Percentiles rank a stretch among this genome's conserved stretches.
phyloP scores from a whole-genome alignment of 2,113 vertebrate genomes.

The Arvicanthis niloticus region DNA sequence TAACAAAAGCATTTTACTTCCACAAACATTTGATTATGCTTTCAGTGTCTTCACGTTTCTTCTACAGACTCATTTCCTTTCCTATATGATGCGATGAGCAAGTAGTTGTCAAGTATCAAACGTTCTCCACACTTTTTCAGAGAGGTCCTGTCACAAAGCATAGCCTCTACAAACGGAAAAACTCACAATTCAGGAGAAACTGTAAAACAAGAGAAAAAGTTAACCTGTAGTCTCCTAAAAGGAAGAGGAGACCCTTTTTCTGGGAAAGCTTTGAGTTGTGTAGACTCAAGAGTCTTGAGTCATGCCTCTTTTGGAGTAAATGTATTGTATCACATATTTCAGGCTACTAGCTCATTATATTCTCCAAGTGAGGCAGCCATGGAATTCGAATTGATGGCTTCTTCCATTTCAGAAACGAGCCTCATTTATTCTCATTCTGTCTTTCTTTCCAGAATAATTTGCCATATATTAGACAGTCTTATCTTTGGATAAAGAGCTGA shows the following conservation, averaged over 20 bases:
- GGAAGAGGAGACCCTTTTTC: slow-evolving; percentile 16
- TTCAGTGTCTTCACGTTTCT: slow-evolving; percentile 35
- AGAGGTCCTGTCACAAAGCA: slow-evolving; percentile 45
- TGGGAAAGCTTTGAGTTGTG: not conserved
- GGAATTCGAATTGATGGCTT: not conserved
- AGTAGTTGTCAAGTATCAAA: not conserved
- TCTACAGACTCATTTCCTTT: not conserved
- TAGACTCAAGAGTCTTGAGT: not conserved
- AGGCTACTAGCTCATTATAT: not conserved
- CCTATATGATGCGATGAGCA: not conserved
- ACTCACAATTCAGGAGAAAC: slow-evolving; percentile 59
- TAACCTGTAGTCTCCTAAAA: slow-evolving; percentile 6
- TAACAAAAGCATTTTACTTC: slow-evolving; percentile 9
- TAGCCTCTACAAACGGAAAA: slow-evolving; percentile 5
- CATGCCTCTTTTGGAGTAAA: not conserved
- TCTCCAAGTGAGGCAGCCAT: not conserved
- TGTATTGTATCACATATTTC: accelerated
- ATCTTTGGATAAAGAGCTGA: not conserved
- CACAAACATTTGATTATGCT: not conserved
- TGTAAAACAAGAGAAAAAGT: slow-evolving; percentile 53
- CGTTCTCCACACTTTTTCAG: slow-evolving; percentile 21
- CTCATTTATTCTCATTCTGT: not conserved
- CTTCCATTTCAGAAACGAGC: not conserved
- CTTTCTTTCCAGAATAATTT: not conserved
- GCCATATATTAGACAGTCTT: not conserved